Base-by-base conservation (phyloP, 2,888 invertebrate species). In the Volucella inflata region DNA sequence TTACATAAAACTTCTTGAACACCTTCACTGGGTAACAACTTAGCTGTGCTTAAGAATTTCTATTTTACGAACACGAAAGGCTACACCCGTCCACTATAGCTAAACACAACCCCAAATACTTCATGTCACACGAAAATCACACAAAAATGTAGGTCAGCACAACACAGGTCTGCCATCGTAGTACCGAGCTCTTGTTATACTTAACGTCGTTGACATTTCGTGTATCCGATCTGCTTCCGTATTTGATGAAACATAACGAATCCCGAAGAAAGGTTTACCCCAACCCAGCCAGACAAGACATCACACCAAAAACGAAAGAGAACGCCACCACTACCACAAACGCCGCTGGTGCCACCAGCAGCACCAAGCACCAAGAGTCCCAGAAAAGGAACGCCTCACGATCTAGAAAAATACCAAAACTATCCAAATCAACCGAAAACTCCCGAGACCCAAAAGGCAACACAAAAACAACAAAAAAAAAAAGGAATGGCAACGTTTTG, bases 231-330 rank as follows among this genome's bases (percentile, higher is more conserved):
- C 68, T 77, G 81, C 85, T 85, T 85, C 85, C 85, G 85, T 85
- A 84, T 80, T 84, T 84, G 84, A 84, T 84, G 84, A 70, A 84
- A 84, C 84, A 60, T 84, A 84, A 84, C 75, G 79, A 84, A 84
- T 84, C 65, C 6, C 30, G 30, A 30, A 6, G 51, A 64, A 50
- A 51, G 48, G 36, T 60, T 60, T 53, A 51, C 48, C 30, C 46
- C 59, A 36, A 38, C 46, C 59, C 30, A 30, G 30, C 60, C 42
- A 83, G 83, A 70, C 79, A 83, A 64, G 74, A 65, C 68, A 67
- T 78, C 72, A 78, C 83, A 68, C 72, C 50, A 46, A 59, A 30
- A 71, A 16, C 38, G 16, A 64, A 51, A 51, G 50, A 65, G 51
- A 11, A 6, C 30, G 6, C 30, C 30, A 30, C 30, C 30, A 30